Base-by-base conservation (phyloP, 1,140 invertebrate genomes). In the Macrosteles quadrilineatus region DNA sequence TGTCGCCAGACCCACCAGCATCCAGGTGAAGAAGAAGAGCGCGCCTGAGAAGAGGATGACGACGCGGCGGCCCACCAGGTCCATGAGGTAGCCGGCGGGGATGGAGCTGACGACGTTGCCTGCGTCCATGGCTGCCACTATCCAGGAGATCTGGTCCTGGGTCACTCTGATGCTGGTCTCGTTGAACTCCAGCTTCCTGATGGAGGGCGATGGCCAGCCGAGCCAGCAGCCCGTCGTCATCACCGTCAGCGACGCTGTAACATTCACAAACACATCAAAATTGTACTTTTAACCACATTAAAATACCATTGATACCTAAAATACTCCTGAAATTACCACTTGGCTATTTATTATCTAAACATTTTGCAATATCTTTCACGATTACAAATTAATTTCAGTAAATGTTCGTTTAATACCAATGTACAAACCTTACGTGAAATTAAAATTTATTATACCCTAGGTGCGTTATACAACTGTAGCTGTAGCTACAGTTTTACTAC, bases 161-260 rank as follows among this genome's bases (percentile, higher is more conserved):
- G 17, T 70, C 17, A 71, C 68, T 19, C 57, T 59, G 2, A 68
- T 68, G n/a, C 69, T 64, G 0, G 73, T 70, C 3, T 64, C 70
- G n/a, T 67, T 45, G 0, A 71, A 72, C 47, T 83, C 76, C 9
- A 92, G 78, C 74, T 87, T 87, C 1, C 85, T 81, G 2, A 87
- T 81, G 12, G 88, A 80, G 0, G 91, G 90, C 11, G 91, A 92
- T 0, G 90, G 90, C 91, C 91, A 94, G 53, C 87, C 91, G 73
- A 92, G 80, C 62, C 83, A 84, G 59, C 85, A 87, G 31, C 91
- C 90, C n/a, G 85, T 84, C 0, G 73, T 71, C 21, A 76, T 68
- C 31, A 76, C 67, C 17, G 74, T 62, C 19, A 75, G 45, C 17
- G 67, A 73, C n/a, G 73, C 74, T 75, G 71, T 32, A 73, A 74